These are phyloP conservation scores for Noctua janthina DNA, from an alignment of 2,888 invertebrate species.

Conservation along the genomic window DNA sequence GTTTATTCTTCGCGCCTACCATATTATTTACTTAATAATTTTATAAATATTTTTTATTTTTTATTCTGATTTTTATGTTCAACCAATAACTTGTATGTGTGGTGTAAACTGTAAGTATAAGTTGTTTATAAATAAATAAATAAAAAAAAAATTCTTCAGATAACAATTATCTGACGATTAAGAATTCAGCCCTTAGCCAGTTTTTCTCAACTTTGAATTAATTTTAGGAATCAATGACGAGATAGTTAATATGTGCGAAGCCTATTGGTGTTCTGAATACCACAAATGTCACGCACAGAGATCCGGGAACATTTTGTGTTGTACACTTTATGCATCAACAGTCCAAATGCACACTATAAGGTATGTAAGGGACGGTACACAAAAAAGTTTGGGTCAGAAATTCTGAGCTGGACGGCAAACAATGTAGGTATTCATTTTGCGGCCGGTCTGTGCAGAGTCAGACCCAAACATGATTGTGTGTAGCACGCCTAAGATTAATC, in stretches of 20 bases:
- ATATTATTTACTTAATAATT: too few relatives aligned
- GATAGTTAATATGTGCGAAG: slow-evolving; percentile 88
- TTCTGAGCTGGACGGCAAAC: background rate
- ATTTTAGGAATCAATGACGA: slow-evolving; percentile 41
- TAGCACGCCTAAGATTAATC: background rate
- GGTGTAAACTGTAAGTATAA: too few relatives aligned
- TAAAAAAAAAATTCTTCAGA: too few relatives aligned
- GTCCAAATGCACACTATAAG: slow-evolving; percentile 95
- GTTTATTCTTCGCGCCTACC: too few relatives aligned
- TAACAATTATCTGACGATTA: background rate
- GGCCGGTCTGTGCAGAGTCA: background rate
- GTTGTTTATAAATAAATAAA: too few relatives aligned
- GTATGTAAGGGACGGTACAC: slow-evolving; percentile 71
- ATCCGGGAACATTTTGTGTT: slow-evolving; percentile 92
- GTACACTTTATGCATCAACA: slow-evolving; percentile 93
- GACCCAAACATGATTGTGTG: background rate
- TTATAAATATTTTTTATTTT: too few relatives aligned
- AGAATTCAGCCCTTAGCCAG: background rate
- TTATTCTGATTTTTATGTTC: too few relatives aligned
- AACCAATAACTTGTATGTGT: too few relatives aligned
- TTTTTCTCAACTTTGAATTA: background rate
- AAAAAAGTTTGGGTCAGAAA: background rate
- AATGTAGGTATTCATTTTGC: background rate
- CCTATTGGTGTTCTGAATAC: slow-evolving; percentile 96
- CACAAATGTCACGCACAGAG: slow-evolving; percentile 95